Conservation (phyloP, 2,888 invertebrate species). For the Tipula confusa region DNA sequence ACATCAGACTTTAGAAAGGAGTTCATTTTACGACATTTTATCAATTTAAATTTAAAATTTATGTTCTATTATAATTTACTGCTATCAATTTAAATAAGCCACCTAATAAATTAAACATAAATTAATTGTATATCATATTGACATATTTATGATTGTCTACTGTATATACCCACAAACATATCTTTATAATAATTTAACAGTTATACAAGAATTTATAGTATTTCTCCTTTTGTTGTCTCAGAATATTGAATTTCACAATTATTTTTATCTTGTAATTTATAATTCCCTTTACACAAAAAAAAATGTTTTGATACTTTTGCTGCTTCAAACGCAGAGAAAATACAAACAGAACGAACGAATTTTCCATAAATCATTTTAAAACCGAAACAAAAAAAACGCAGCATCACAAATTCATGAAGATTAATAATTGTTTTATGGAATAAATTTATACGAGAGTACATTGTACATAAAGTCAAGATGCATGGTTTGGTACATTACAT, state of each 20-base stretch:
- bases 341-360: background rate
- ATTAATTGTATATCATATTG: too few relatives aligned
- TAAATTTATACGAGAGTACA: background rate
- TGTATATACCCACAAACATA: too few relatives aligned
- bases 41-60: too few relatives aligned
- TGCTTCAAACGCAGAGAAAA: background rate
- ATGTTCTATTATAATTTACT: too few relatives aligned
- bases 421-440: conserved; percentile 1
- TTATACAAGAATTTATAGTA: background rate
- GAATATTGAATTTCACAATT: background rate
- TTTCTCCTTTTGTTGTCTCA: conserved; percentile 16
- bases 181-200: background rate
- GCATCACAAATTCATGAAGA: conserved; percentile 25
- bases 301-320: background rate
- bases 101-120: too few relatives aligned
- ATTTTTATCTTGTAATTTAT: background rate
- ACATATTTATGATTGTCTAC: too few relatives aligned
- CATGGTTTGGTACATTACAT: too few relatives aligned
- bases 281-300: background rate
- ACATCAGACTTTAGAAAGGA: too few relatives aligned
- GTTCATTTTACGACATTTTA: too few relatives aligned
- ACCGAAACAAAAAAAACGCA: background rate
- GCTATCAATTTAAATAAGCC: too few relatives aligned
- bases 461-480: too few relatives aligned
- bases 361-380: conserved; percentile 21